Conservation (phyloP, 1,140 invertebrate species). For the Drosophila jambulina region DNA sequence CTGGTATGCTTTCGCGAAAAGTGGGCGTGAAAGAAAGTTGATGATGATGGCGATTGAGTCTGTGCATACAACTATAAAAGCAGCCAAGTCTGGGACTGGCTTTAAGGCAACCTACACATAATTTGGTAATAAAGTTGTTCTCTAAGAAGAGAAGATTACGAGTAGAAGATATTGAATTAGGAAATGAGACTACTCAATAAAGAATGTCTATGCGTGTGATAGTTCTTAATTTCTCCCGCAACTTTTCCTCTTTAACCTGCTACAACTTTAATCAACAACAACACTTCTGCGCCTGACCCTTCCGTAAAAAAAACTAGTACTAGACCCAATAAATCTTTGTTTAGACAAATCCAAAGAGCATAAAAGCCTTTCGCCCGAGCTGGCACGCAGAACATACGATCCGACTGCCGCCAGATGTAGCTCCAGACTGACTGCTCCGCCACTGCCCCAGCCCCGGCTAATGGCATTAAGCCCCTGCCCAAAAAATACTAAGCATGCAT, state of each 20-base stretch:
- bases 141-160: neutral
- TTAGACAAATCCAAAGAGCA: conserved; percentile 78
- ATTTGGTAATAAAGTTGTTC: conserved; percentile 14
- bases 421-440: conserved; percentile 46
- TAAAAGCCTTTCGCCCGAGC: conserved; percentile 69
- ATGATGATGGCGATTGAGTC: conserved; percentile 15
- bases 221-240: neutral
- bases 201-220: no score
- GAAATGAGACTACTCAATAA: no score
- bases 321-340: conserved; percentile 79
- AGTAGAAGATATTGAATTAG: neutral
- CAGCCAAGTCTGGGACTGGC: neutral
- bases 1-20: conserved; percentile 7
- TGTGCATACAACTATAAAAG: conserved; percentile 5
- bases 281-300: neutral
- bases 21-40: conserved; percentile 52
- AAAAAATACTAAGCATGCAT: conserved; percentile 76
- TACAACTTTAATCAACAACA: conserved; percentile 34
- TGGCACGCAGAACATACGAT: conserved; percentile 52
- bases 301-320: conserved; percentile 25
- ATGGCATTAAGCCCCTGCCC: conserved; percentile 67
- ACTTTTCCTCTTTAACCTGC: neutral
- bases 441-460: conserved; percentile 28
- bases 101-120: neutral
- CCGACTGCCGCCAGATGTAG: conserved; percentile 54